A percentile compares a stretch with the other conserved stretches of the same genome.
phyloP scores from a whole-genome alignment of 2,797 vertebrate species.

The Onychomys torridus region DNA sequence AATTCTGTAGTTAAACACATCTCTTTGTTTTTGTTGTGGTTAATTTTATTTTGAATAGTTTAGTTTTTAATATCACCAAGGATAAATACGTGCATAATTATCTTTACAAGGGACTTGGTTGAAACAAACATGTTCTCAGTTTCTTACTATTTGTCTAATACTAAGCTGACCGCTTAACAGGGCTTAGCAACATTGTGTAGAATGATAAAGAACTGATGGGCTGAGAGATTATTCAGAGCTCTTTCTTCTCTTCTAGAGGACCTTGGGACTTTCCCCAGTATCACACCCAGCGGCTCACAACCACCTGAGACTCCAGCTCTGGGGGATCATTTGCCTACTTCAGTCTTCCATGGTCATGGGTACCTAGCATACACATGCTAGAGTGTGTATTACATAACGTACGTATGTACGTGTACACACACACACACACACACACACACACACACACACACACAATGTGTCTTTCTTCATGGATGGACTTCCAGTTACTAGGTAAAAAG shows the following conservation, averaged over 20 bases:
- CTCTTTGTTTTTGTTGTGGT: neutral
- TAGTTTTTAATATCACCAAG: neutral
- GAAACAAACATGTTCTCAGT: neutral
- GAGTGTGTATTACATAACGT: fast-evolving
- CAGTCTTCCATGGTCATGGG: no score
- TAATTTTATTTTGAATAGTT: neutral
- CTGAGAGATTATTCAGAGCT: neutral
- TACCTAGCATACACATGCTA: fast-evolving
- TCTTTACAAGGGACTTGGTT: neutral
- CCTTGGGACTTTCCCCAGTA: neutral
- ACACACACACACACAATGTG: neutral
- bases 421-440: neutral
- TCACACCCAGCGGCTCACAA: neutral
- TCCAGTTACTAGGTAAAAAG: neutral
- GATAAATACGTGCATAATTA: neutral
- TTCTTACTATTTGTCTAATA: neutral
- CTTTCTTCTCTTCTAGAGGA: neutral
- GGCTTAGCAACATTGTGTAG: neutral
- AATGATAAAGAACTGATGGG: neutral
- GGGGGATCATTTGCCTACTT: neutral
- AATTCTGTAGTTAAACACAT: neutral
- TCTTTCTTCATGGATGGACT: neutral
- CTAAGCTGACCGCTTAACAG: neutral
- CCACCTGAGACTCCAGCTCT: neutral
- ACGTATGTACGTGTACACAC: no score